phyloP scores from a whole-genome alignment of 2,797 vertebrate species.

The Lithobates sylvaticus region DNA sequence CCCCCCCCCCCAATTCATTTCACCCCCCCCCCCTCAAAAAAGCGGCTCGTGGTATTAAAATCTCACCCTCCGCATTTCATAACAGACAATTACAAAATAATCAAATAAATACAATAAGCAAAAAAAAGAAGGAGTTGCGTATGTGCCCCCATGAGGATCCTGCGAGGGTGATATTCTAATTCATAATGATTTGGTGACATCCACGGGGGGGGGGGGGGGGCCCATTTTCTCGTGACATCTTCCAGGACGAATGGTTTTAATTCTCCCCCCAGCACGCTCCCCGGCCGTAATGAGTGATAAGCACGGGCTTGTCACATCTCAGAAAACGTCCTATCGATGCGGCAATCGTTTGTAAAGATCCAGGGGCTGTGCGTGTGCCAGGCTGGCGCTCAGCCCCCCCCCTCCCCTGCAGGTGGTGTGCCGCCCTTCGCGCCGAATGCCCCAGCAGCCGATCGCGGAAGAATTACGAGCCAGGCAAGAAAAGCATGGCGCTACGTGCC shows the following conservation, averaged over 20 bases:
- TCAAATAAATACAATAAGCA: too few relatives aligned
- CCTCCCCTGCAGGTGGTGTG: conserved; percentile 73
- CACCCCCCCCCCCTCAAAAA: too few relatives aligned
- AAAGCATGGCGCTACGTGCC: conserved; percentile 77
- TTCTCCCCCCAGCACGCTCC: conserved; percentile 69
- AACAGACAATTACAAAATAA: too few relatives aligned
- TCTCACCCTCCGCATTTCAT: too few relatives aligned
- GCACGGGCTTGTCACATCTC: conserved; percentile 76
- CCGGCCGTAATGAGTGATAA: conserved; percentile 80
- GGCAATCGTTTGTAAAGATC: conserved; percentile 81
- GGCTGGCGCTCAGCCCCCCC: conserved; percentile 66
- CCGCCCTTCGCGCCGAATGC: conserved; percentile 76
- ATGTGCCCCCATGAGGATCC: neutral
- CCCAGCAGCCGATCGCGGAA: conserved; percentile 79
- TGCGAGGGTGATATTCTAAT: neutral
- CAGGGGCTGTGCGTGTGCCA: conserved; percentile 35
- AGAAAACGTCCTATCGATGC: conserved; percentile 77
- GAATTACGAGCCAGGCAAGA: conserved; percentile 76
- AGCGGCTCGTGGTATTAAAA: too few relatives aligned
- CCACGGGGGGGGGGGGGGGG: neutral
- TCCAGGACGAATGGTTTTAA: neutral
- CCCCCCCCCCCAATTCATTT: too few relatives aligned
- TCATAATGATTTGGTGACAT: neutral
- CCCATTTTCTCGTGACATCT: neutral
- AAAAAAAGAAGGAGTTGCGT: too few relatives aligned